Conservation (phyloP, 2,888 invertebrate genomes). For the Petrolisthes manimaculis region DNA sequence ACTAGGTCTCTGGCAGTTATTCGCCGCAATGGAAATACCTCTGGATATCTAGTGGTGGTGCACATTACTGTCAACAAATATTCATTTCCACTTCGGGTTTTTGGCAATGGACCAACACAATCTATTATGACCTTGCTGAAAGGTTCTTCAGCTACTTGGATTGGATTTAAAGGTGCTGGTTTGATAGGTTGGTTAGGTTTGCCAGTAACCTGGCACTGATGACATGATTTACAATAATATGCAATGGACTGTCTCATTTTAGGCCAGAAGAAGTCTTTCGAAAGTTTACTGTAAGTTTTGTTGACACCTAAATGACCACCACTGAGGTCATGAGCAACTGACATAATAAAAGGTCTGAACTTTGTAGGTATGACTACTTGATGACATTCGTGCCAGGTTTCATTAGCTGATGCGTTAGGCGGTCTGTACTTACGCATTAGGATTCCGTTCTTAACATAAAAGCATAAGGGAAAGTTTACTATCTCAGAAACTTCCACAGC, state of each 20-base stretch:
- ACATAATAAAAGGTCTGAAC: background rate
- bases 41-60: conserved; percentile 28
- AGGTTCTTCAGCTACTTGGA: conserved; percentile 6
- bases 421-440: conserved; percentile 18
- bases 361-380: background rate
- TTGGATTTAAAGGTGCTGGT: conserved; percentile 22
- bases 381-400: conserved; percentile 15
- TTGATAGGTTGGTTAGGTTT: conserved; percentile 6
- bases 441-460: conserved; percentile 3
- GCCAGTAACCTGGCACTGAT: conserved; percentile 2
- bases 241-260: background rate
- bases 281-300: background rate
- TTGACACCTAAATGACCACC: conserved; percentile 21
- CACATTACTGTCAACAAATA: conserved; percentile 29
- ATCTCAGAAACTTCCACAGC: conserved; percentile 14
- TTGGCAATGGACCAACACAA: conserved; percentile 21
- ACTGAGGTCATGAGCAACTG: conserved; percentile 16
- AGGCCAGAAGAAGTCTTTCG: conserved; percentile 15
- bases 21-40: conserved; percentile 11
- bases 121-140: conserved; percentile 2
- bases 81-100: conserved; percentile 2
- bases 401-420: conserved; percentile 2
- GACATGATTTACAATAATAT: conserved; percentile 18
- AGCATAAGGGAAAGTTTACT: background rate
- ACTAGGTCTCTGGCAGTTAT: background rate